Evolutionary conservation across 2,797 vertebrate species (phyloP).

Genomic region (Neolamprologus multifasciatus): DNA sequence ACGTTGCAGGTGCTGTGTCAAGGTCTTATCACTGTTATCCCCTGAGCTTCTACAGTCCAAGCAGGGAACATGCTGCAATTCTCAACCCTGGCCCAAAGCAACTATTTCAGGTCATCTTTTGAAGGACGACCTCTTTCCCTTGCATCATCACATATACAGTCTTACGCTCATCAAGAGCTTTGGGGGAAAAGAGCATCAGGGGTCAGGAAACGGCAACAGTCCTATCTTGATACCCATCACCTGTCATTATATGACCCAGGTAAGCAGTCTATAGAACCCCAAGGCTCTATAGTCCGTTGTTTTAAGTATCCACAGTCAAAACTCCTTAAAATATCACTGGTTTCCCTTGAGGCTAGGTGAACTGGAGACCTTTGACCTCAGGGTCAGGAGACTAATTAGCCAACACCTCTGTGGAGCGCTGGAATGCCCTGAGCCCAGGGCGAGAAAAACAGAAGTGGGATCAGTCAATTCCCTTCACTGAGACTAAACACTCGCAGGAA

Average conservation of each 20-base stretch:
- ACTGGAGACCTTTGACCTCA: constrained; percentile 52
- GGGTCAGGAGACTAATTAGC: constrained; percentile 74
- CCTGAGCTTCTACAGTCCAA: constrained; percentile 4
- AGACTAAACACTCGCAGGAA: constrained; percentile 26
- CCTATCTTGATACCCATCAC: constrained; percentile 51
- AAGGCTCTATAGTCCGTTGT: constrained; percentile 35
- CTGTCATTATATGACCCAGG: constrained; percentile 57
- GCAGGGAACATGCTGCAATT: constrained; percentile 12
- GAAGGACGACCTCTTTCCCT: constrained; percentile 16
- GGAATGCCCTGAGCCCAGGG: constrained; percentile 65
- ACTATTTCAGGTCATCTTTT: constrained; percentile 30
- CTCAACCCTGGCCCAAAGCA: constrained; percentile 16
- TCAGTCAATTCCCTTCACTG: constrained; percentile 24
- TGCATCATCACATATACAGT: constrained; percentile 22
- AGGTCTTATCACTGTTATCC: constrained; percentile 13
- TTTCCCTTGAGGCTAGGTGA: constrained; percentile 53
- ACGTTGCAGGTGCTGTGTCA: background rate
- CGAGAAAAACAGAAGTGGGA: constrained; percentile 44
- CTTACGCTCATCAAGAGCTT: constrained; percentile 17
- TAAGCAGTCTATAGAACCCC: constrained; percentile 9
- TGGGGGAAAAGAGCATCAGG: background rate
- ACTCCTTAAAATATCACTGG: constrained; percentile 61
- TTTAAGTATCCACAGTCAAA: constrained; percentile 65
- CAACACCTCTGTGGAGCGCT: constrained; percentile 58
- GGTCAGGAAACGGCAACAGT: constrained; percentile 30